Evolutionary conservation across 2,113 vertebrate genomes (phyloP), one percentile per base, ranked within the genome.

Genomic region (Hippocampus abdominalis): DNA sequence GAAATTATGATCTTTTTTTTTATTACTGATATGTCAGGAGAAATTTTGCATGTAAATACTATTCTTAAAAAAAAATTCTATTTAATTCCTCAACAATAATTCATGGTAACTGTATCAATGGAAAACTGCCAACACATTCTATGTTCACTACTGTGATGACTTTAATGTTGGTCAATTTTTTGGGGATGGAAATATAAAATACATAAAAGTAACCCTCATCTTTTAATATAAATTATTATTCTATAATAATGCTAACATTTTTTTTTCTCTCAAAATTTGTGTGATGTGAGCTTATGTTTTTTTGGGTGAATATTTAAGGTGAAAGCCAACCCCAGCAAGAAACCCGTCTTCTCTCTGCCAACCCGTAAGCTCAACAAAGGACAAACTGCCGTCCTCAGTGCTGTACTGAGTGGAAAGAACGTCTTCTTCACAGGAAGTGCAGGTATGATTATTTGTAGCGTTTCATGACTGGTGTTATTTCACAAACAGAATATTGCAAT

Each of bases 401-500:
- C 89, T 0, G 94, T 96, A 68, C 80, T 95, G 25, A 92, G 93
- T 8, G 94, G 97, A 13, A 96, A 91, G 87, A 98, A 94, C 29
- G 69, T 98, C 71, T 99, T 99, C 93, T 98, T 99, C 79, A 99
- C 97, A 0, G 97, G 97, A 70, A 98, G 95, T 36, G 97, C 97
- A 74, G 97, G 97, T 97, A 56, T 51, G 40, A 71, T 42, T 39
- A 21, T 66, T 1, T 70, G 25, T 8, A 11, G 39, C n/a, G 12
- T 8, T 54, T 2, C 6, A 23, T 25, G 11, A 1, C 18, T 6
- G 18, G 8, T 23, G 20, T 54, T 54, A 46, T 13, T 23, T 54
- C 21, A 3, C 51, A 21, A 5, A n/a, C 32, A 36, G 5, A 7
- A 36, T 54, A 2, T 23, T 8, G 53, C 11, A 25, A n/a, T 54